These are phyloP conservation scores for Urechis unicinctus DNA, from an alignment of 2,888 invertebrate species.

Conservation along the genomic window DNA sequence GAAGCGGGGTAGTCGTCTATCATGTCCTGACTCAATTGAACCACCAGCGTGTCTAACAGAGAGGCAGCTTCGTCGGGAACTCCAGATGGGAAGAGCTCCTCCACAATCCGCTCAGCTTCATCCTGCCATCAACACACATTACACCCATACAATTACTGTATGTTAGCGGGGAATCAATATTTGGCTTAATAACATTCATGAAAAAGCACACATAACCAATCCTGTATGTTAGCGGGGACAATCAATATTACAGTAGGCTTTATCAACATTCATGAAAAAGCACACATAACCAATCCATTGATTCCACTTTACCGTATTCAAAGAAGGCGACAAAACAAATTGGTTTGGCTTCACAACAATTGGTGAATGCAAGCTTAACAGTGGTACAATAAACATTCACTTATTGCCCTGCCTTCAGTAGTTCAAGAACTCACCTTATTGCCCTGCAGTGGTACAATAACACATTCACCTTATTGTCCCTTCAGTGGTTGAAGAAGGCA, in stretches of 20 bases:
- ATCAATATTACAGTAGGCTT: no score
- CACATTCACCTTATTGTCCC: slow-evolving; percentile 57
- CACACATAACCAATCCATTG: no score
- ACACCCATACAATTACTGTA: no score
- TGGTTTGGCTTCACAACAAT: no score
- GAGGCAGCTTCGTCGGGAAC: slow-evolving; percentile 48
- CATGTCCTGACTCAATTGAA: slow-evolving; percentile 64
- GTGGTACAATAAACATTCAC: no score
- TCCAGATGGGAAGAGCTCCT: slow-evolving; percentile 51
- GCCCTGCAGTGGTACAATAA: no score
- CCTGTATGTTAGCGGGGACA: not conserved
- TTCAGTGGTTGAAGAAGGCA: slow-evolving; percentile 70
- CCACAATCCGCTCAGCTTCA: slow-evolving; percentile 51
- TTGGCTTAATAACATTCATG: not conserved
- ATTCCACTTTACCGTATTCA: no score
- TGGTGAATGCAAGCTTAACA: no score
- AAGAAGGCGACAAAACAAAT: no score
- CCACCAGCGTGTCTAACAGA: slow-evolving; percentile 59
- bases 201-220: not conserved
- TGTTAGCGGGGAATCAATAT: not conserved
- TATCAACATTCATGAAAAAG: no score
- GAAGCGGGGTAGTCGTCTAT: slow-evolving; percentile 49
- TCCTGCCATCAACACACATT: slow-evolving; percentile 23
- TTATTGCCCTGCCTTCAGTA: no score
- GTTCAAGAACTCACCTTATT: no score